A percentile compares a stretch with the other conserved stretches of the same genome.
Evolutionary conservation across 2,113 vertebrate species (phyloP).

Genomic region (Raphicerus campestris): DNA sequence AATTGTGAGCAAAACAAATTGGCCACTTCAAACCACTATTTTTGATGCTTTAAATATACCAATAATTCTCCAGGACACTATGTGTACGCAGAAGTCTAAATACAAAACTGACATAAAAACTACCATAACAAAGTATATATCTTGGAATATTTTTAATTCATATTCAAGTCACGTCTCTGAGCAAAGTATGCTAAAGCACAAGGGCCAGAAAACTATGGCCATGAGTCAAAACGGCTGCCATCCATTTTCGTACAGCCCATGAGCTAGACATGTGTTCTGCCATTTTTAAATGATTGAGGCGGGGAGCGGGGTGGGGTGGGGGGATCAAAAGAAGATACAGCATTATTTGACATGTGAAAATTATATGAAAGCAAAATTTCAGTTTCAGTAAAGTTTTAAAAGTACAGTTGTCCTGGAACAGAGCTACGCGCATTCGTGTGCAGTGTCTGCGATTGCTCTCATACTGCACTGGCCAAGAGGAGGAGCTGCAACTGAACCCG

Average conservation of each 20-base stretch:
- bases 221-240: not conserved
- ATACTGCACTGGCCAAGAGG: not conserved
- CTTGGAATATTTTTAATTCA: slow-evolving; percentile 9
- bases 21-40: not conserved
- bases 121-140: not conserved
- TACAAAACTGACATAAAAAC: not conserved
- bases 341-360: not conserved
- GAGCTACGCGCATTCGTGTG: not conserved
- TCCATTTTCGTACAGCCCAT: not conserved
- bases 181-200: not conserved
- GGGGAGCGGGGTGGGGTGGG: too few species aligned
- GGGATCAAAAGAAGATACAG: not conserved
- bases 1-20: not conserved
- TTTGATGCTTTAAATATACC: not conserved
- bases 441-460: not conserved
- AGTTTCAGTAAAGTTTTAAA: not conserved
- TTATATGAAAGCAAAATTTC: not conserved
- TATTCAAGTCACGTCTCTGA: not conserved
- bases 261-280: not conserved
- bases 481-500: not conserved
- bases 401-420: not conserved
- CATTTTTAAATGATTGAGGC: not conserved
- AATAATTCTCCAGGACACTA: not conserved
- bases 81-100: not conserved
- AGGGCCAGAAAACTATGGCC: not conserved